Conservation (phyloP, 2,113 vertebrate species). For the Ctenodactylus gundi region DNA sequence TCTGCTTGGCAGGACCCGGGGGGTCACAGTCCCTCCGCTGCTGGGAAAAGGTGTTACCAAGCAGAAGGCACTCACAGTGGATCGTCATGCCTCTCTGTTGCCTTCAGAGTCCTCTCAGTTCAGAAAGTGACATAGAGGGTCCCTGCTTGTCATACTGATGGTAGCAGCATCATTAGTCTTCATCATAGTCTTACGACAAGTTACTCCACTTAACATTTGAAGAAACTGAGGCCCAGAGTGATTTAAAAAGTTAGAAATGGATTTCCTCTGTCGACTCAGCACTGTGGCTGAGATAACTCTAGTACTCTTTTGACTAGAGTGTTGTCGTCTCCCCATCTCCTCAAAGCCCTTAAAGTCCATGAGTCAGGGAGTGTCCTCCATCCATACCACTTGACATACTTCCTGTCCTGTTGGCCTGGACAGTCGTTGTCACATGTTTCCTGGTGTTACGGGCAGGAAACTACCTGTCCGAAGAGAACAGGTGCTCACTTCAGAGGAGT, state of each 20-base stretch:
- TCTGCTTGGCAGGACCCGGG: not conserved
- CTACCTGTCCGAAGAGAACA: not conserved
- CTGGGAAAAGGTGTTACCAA: rapidly evolving
- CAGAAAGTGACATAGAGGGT: not conserved
- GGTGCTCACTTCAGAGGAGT: not conserved
- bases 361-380: not conserved
- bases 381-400: rapidly evolving
- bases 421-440: not conserved
- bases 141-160: not conserved
- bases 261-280: not conserved
- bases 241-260: not conserved
- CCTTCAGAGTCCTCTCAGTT: too few species aligned
- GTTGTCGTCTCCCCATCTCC: not conserved
- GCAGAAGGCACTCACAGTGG: not conserved
- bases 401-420: not conserved
- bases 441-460: not conserved
- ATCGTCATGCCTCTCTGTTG: not conserved
- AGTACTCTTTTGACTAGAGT: not conserved
- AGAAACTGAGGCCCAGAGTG: not conserved
- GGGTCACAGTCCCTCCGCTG: rapidly evolving
- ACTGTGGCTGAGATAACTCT: too few species aligned
- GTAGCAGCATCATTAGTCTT: not conserved
- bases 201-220: not conserved
- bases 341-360: not conserved
- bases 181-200: not conserved